Conservation (phyloP, 1,140 invertebrate genomes). For the Drosophila tropicalis region DNA sequence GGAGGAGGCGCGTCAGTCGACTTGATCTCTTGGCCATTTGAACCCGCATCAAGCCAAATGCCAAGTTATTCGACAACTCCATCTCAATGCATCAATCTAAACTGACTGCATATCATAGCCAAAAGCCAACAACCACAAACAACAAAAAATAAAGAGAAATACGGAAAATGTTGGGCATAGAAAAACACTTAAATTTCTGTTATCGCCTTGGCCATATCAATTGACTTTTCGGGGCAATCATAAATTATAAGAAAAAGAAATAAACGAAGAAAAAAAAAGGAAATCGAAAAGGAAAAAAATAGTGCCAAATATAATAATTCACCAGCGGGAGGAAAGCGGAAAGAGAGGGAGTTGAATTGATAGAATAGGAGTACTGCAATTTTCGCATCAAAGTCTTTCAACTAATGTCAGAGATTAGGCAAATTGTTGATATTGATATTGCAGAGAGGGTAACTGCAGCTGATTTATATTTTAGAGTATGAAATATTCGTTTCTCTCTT, state of each 20-base stretch:
- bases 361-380: slow-evolving; percentile 46
- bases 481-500: slow-evolving; percentile 36
- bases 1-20: slow-evolving; percentile 5
- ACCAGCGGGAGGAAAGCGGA: slow-evolving; percentile 26
- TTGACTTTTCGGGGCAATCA: slow-evolving; percentile 74
- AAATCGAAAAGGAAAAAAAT: slow-evolving; percentile 1
- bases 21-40: slow-evolving; percentile 37
- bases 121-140: slow-evolving; percentile 21
- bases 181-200: slow-evolving; percentile 69
- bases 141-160: not conserved
- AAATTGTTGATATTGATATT: slow-evolving; percentile 64
- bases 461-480: slow-evolving; percentile 37
- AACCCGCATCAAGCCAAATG: slow-evolving; percentile 64
- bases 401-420: slow-evolving; percentile 69
- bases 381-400: slow-evolving; percentile 69
- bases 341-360: not conserved
- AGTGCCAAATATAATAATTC: slow-evolving; percentile 79
- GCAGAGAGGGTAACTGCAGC: slow-evolving; percentile 4
- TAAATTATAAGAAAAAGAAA: slow-evolving; percentile 60
- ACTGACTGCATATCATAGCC: slow-evolving; percentile 40
- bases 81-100: slow-evolving; percentile 59
- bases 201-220: slow-evolving; percentile 73
- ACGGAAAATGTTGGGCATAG: slow-evolving; percentile 35
- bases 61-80: slow-evolving; percentile 49
- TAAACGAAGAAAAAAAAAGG: slow-evolving; percentile 20